phyloP scores from a whole-genome alignment of 2,888 invertebrate species.

The Microctonus hyperodae region DNA sequence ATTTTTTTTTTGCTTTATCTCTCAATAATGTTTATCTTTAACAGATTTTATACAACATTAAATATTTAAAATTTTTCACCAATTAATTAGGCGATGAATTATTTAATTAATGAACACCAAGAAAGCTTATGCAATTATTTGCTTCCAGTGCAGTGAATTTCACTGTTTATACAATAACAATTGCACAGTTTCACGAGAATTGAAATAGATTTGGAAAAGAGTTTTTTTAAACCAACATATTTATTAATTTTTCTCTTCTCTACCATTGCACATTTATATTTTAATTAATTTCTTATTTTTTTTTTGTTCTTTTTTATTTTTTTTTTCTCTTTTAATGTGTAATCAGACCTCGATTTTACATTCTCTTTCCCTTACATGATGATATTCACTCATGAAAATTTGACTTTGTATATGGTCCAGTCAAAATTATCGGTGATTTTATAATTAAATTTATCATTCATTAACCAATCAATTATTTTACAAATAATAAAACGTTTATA shows the following conservation, averaged over 20 bases:
- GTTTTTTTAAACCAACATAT: constrained; percentile 14
- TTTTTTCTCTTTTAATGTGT: neutral
- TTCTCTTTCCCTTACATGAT: neutral
- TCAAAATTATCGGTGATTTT: neutral
- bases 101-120: constrained; percentile 44
- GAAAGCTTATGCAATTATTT: constrained; percentile 43
- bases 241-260: constrained; percentile 18
- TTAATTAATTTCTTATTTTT: too few relatives aligned
- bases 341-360: neutral
- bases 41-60: constrained; percentile 36
- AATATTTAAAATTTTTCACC: constrained; percentile 34
- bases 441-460: neutral
- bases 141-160: constrained; percentile 34
- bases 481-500: neutral
- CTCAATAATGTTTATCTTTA: constrained; percentile 23
- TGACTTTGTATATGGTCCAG: neutral
- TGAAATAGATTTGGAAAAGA: constrained; percentile 27
- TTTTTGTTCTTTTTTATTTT: too few relatives aligned
- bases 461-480: constrained; percentile 1
- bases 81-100: constrained; percentile 11
- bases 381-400: neutral
- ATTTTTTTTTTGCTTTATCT: neutral
- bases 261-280: constrained; percentile 33
- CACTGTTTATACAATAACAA: constrained; percentile 22
- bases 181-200: constrained; percentile 27